Evolutionary conservation across 2,888 invertebrate genomes (phyloP).

Genomic region (Troglohyphantes excavatus): DNA sequence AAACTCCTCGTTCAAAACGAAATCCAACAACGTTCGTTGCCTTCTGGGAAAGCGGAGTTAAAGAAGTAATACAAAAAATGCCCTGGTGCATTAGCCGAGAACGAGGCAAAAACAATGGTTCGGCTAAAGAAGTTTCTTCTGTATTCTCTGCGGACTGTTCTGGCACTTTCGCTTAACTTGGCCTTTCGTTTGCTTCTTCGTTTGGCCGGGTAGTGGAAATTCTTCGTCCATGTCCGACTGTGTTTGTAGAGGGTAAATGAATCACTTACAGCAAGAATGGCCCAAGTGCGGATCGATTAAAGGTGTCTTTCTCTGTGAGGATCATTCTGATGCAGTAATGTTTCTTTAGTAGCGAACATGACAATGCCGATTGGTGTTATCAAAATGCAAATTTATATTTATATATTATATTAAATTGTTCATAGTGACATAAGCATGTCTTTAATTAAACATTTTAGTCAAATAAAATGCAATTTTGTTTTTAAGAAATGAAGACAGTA

Average conservation of each 20-base stretch:
- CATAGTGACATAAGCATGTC: too few relatives aligned
- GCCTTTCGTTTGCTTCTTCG: conserved; percentile 22
- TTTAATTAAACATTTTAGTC: too few relatives aligned
- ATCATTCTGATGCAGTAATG: too few relatives aligned
- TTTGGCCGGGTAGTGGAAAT: conserved; percentile 36
- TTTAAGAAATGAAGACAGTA: too few relatives aligned
- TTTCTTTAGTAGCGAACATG: too few relatives aligned
- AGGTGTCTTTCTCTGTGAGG: not conserved
- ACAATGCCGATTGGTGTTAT: too few relatives aligned
- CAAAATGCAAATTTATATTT: too few relatives aligned
- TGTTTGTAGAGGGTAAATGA: conserved; percentile 58
- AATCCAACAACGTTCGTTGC: conserved; percentile 13
- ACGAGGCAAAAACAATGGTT: conserved; percentile 40
- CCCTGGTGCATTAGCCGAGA: conserved; percentile 28
- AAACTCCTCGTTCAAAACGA: conserved; percentile 47
- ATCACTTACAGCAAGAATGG: conserved; percentile 45
- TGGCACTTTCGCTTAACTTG: conserved; percentile 68
- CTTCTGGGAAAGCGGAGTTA: not conserved
- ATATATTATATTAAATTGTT: too few relatives aligned
- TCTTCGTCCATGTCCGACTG: conserved; percentile 58
- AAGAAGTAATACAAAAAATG: conserved; percentile 12
- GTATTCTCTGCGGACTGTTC: conserved; percentile 58
- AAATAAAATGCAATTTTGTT: too few relatives aligned
- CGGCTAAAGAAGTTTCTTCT: conserved; percentile 60
- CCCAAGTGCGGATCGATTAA: conserved; percentile 36